Percentiles rank a stretch among this genome's conserved stretches.
These are phyloP conservation scores for Athalia circularis DNA, from an alignment of 2,888 invertebrate species.

Conservation along the genomic window DNA sequence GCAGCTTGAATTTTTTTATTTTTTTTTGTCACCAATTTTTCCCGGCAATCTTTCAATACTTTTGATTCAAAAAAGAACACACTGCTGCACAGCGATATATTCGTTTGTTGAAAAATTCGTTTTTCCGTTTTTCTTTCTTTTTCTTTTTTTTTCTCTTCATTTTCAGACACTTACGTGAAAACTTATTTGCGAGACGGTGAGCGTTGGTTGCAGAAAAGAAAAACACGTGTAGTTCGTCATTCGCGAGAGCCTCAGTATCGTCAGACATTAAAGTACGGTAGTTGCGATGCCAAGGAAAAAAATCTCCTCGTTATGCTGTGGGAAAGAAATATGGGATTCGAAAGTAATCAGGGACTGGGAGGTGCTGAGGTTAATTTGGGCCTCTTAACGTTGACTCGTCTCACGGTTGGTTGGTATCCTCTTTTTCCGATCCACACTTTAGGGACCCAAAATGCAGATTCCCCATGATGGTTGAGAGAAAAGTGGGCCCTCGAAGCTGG, in stretches of 20 bases:
- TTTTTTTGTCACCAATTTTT: too few species aligned
- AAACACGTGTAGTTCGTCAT: slow-evolving; percentile 89
- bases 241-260: slow-evolving; percentile 90
- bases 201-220: slow-evolving; percentile 92
- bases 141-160: not conserved
- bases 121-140: not conserved
- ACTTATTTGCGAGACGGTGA: slow-evolving; percentile 93
- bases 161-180: slow-evolving; percentile 93
- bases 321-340: slow-evolving; percentile 92
- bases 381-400: slow-evolving; percentile 85
- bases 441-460: slow-evolving; percentile 81
- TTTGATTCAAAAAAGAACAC: too few species aligned
- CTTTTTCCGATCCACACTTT: slow-evolving; percentile 91
- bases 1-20: not conserved
- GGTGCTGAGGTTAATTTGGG: slow-evolving; percentile 92
- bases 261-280: slow-evolving; percentile 88
- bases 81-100: not conserved
- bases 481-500: slow-evolving; percentile 73
- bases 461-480: slow-evolving; percentile 75
- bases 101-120: not conserved
- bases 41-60: too few species aligned
- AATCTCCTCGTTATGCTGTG: slow-evolving; percentile 93
- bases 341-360: slow-evolving; percentile 87
- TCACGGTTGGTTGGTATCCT: slow-evolving; percentile 93
- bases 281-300: slow-evolving; percentile 84